Percentiles rank a stretch among this genome's conserved stretches.
These are phyloP conservation scores for Eupristina koningsbergeri DNA, from an alignment of 1,140 invertebrate genomes.

Conservation along the genomic window DNA sequence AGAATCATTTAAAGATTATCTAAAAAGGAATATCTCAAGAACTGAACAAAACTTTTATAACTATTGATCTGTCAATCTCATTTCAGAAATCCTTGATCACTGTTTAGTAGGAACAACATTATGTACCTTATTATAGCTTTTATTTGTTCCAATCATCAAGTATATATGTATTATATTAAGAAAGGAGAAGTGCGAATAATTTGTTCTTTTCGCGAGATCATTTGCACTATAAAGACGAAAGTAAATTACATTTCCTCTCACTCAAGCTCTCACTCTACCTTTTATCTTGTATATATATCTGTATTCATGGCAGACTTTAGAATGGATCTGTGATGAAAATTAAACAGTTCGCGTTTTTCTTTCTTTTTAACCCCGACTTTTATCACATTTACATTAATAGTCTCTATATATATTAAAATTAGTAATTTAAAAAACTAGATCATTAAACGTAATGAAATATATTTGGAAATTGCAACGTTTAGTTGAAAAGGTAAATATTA, in stretches of 20 bases:
- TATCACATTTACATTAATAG: not conserved
- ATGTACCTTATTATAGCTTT: not conserved
- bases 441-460: not conserved
- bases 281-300: not conserved
- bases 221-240: conserved; percentile 40
- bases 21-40: not conserved
- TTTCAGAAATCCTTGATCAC: not conserved
- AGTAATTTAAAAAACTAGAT: not conserved
- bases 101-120: not conserved
- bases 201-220: conserved; percentile 24
- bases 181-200: conserved; percentile 10
- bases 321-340: conserved; percentile 34
- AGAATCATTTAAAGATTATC: not conserved
- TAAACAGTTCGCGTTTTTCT: conserved; percentile 33
- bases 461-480: not conserved
- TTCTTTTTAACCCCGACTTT: not conserved
- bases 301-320: conserved; percentile 7
- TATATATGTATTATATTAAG: not conserved
- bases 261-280: not conserved
- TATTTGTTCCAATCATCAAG: not conserved
- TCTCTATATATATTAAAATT: not conserved
- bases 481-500: not conserved
- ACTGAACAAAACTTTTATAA: not conserved
- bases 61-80: conserved; percentile 14
- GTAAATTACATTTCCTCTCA: conserved; percentile 15